Evolutionary conservation across 2,113 vertebrate species (phyloP).

Genomic region (Eonycteris spelaea): DNA sequence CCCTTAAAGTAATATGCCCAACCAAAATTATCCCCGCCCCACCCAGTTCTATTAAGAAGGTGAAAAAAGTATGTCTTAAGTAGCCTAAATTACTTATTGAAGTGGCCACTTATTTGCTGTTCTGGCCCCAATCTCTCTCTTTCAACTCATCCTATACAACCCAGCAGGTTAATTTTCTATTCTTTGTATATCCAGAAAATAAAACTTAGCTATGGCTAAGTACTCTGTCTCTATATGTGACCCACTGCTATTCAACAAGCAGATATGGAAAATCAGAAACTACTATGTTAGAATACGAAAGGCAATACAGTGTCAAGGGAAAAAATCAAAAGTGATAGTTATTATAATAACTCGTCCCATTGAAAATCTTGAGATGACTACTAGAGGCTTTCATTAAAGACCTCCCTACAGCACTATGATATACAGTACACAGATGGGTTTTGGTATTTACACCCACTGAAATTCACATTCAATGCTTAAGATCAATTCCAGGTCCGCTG

Average conservation of each 20-base stretch:
- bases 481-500: background rate
- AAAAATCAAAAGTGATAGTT: background rate
- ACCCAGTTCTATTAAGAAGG: background rate
- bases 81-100: background rate
- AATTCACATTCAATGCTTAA: background rate
- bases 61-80: background rate
- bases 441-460: background rate
- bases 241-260: background rate
- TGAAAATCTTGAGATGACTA: background rate
- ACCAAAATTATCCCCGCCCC: background rate
- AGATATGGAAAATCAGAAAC: background rate
- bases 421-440: background rate
- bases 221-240: background rate
- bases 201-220: background rate
- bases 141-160: background rate
- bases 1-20: background rate
- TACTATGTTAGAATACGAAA: background rate
- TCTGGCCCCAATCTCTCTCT: background rate
- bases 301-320: background rate
- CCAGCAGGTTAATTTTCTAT: background rate
- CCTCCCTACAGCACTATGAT: background rate
- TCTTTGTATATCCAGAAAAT: slow-evolving; percentile 6
- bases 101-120: background rate
- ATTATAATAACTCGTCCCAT: background rate
- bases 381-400: background rate